These are phyloP conservation scores for Peribatodes rhomboidaria DNA, from an alignment of 2,888 invertebrate species.

Conservation along the genomic window DNA sequence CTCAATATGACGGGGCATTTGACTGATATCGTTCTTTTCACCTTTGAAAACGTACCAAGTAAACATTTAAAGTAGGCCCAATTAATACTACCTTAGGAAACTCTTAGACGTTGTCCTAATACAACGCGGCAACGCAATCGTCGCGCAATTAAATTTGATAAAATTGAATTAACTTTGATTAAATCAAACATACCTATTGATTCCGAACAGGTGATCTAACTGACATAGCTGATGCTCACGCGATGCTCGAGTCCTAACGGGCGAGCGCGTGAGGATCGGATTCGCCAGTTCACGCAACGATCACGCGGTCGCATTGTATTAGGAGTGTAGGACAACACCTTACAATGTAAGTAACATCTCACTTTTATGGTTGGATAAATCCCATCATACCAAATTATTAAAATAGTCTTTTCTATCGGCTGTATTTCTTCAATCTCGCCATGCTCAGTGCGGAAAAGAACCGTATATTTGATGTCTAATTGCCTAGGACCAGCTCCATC, in stretches of 20 bases:
- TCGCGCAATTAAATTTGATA: too few relatives aligned
- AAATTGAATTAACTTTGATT: too few relatives aligned
- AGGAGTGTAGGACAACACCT: too few relatives aligned
- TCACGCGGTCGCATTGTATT: too few relatives aligned
- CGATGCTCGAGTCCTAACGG: too few relatives aligned
- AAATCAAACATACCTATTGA: too few relatives aligned
- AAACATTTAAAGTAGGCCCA: background rate
- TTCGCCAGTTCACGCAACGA: too few relatives aligned
- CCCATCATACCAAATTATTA: slow-evolving; percentile 79
- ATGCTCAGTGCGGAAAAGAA: slow-evolving; percentile 72
- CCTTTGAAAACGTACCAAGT: slow-evolving; percentile 53
- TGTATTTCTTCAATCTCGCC: slow-evolving; percentile 76
- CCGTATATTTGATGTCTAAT: slow-evolving; percentile 70
- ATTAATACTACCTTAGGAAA: background rate
- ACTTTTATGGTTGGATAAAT: slow-evolving; percentile 81
- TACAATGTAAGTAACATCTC: slow-evolving; percentile 20
- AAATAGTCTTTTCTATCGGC: slow-evolving; percentile 70
- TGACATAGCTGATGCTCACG: too few relatives aligned
- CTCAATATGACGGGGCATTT: slow-evolving; percentile 78
- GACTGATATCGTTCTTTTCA: slow-evolving; percentile 76
- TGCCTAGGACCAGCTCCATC: slow-evolving; percentile 74
- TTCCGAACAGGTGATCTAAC: too few relatives aligned
- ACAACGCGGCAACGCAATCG: too few relatives aligned
- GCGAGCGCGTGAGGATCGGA: too few relatives aligned
- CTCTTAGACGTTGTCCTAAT: too few relatives aligned